Evolutionary conservation across 2,113 vertebrate genomes (phyloP).

Genomic region (Menura novaehollandiae): DNA sequence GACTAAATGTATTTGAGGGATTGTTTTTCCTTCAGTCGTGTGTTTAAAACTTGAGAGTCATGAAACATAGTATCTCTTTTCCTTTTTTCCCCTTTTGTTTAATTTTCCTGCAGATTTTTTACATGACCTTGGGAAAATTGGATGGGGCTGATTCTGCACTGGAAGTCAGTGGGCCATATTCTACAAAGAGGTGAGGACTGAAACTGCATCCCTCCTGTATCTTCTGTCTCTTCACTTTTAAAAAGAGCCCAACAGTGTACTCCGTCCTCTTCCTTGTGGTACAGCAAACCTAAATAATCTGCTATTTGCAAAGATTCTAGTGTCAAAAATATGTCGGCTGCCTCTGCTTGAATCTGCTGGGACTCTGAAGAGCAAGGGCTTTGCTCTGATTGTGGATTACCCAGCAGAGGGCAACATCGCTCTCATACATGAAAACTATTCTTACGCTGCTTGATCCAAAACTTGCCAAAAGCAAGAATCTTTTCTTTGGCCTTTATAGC

Average conservation of each 20-base stretch:
- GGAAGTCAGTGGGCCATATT: not conserved
- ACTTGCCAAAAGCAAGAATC: not conserved
- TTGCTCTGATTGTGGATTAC: not conserved
- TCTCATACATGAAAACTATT: not conserved
- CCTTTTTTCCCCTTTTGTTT: not conserved
- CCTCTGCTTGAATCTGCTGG: not conserved
- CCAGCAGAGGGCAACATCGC: constrained; percentile 47
- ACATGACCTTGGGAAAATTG: not conserved
- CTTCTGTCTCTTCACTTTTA: not conserved
- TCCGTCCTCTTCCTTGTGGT: not conserved
- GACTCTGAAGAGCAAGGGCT: not conserved
- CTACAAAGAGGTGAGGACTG: not conserved
- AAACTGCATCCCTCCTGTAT: not conserved
- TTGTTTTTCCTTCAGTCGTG: not conserved
- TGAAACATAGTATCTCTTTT: not conserved
- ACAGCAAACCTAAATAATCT: not conserved
- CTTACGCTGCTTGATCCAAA: not conserved
- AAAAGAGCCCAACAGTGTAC: not conserved
- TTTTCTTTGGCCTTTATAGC: not conserved
- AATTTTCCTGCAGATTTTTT: not conserved
- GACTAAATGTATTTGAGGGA: not conserved
- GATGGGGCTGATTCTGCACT: not conserved
- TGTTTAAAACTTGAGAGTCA: not conserved
- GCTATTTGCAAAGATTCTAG: not conserved
- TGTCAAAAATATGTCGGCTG: not conserved